phyloP scores from a whole-genome alignment of 2,888 invertebrate genomes.

The Caenorhabditis sulstoni region DNA sequence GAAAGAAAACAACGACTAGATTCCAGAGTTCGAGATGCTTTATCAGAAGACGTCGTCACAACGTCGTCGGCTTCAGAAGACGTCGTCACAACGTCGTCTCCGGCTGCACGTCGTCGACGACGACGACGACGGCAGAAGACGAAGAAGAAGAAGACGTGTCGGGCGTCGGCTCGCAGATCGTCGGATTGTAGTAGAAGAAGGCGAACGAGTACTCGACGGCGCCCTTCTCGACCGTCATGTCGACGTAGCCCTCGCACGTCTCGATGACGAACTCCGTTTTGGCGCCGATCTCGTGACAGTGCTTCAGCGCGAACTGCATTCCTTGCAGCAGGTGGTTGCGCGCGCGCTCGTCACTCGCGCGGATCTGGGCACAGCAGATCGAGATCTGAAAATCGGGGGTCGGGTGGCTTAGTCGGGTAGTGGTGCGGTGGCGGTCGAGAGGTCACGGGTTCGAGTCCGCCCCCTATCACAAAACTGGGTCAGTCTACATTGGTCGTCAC shows the following conservation, averaged over 20 bases:
- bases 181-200: slow-evolving; percentile 78
- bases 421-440: no score
- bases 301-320: slow-evolving; percentile 65
- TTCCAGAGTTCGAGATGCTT: no score
- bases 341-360: slow-evolving; percentile 46
- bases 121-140: no score
- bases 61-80: no score
- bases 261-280: slow-evolving; percentile 65
- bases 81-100: no score
- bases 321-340: slow-evolving; percentile 60
- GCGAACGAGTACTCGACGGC: slow-evolving; percentile 77
- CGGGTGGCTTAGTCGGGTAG: no score
- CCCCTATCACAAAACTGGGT: no score
- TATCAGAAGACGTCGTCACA: no score
- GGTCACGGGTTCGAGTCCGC: no score
- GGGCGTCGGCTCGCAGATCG: slow-evolving; percentile 71
- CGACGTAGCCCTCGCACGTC: slow-evolving; percentile 71
- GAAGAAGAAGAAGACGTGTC: slow-evolving; percentile 47
- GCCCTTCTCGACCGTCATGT: slow-evolving; percentile 73
- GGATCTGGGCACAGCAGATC: slow-evolving; percentile 63
- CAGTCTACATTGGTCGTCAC: no score
- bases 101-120: slow-evolving; percentile 1
- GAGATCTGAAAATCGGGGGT: slow-evolving; percentile 69
- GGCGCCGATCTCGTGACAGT: slow-evolving; percentile 54
- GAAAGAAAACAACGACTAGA: no score